A percentile compares a stretch with the other conserved stretches of the same genome.
These are phyloP conservation scores for Phrynocephalus forsythii DNA, from an alignment of 2,797 vertebrate genomes.

Conservation along the genomic window DNA sequence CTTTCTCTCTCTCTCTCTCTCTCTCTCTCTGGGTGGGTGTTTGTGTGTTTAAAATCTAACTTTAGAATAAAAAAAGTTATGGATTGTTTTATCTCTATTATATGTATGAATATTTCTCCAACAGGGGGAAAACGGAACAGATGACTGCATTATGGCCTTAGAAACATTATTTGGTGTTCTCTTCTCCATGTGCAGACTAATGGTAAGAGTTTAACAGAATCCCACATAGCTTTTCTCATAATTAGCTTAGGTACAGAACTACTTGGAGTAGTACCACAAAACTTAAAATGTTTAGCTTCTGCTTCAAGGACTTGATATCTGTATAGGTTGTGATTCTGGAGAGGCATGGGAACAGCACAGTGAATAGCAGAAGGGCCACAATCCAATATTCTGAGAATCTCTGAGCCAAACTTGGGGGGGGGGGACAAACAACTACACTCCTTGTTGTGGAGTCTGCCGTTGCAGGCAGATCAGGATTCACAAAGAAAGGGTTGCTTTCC, in stretches of 20 bases:
- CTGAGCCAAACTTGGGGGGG: not conserved
- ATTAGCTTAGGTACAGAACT: not conserved
- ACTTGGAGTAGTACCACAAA: not conserved
- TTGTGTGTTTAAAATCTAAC: not conserved
- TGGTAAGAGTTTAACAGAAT: constrained; percentile 84
- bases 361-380: not conserved
- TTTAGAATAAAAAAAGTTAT: not conserved
- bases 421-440: not conserved
- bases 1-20: not conserved
- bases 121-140: constrained; percentile 91
- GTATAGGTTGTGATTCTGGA: not conserved
- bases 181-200: constrained; percentile 95
- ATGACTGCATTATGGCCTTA: constrained; percentile 92
- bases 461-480: not conserved
- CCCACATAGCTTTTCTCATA: not conserved
- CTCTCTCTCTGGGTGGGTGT: not conserved
- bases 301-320: not conserved
- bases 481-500: not conserved
- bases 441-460: not conserved
- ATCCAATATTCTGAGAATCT: not conserved
- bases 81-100: constrained; percentile 32
- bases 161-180: constrained; percentile 96
- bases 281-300: not conserved
- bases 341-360: not conserved
- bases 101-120: constrained; percentile 34